A percentile compares a stretch with the other conserved stretches of the same genome.
Conservation (phyloP, 37 sponge, comb jelly and placozoan genomes). For the Cliona cf. orientalis region DNA sequence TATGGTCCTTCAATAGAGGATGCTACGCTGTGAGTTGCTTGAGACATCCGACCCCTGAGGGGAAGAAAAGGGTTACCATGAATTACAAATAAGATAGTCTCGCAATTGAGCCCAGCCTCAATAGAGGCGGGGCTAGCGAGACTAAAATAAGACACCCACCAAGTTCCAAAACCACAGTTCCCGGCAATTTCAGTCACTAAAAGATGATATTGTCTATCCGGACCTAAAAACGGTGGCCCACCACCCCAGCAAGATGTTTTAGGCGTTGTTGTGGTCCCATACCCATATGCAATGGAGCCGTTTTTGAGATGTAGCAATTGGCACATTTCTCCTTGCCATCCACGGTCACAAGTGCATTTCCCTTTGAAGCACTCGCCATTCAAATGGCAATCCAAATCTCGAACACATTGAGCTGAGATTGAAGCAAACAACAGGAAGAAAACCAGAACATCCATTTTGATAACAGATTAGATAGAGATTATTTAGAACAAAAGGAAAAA, state of each 20-base stretch:
- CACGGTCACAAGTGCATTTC: conserved; percentile 1
- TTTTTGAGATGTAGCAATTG: conserved; percentile 1
- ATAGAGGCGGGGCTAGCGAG: no score
- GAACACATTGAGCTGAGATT: neutral
- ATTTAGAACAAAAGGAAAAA: no score
- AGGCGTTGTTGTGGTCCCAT: conserved; percentile 1
- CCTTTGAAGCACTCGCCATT: conserved; percentile 4
- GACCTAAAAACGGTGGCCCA: neutral
- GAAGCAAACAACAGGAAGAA: conserved; percentile 1
- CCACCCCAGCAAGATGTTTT: conserved; percentile 1
- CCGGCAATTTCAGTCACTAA: neutral
- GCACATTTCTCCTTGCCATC: conserved; percentile 4
- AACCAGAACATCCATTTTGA: neutral
- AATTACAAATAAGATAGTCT: neutral
- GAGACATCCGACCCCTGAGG: conserved; percentile 4
- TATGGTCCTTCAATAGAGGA: conserved; percentile 1
- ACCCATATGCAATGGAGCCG: conserved; percentile 1
- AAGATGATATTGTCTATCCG: neutral
- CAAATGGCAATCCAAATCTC: conserved; percentile 1
- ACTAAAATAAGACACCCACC: neutral
- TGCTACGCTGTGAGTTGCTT: neutral
- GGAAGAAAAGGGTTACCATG: neutral
- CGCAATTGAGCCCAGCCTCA: no score
- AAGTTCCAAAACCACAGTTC: neutral
- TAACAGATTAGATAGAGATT: no score